Conservation (phyloP, 2,113 vertebrate species). For the Pipra filicauda region DNA sequence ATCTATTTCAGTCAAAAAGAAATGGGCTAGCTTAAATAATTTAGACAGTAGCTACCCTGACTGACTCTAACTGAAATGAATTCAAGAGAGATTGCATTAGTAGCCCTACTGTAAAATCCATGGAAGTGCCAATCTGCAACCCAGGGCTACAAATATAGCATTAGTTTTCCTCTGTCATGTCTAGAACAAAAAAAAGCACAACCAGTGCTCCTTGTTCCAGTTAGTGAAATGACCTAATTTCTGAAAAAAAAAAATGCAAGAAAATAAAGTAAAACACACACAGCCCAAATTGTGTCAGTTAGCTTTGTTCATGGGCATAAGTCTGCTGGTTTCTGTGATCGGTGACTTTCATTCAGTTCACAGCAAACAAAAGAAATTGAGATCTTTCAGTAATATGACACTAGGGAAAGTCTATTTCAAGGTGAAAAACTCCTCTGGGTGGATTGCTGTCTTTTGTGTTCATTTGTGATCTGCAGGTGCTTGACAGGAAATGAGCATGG, state of each 20-base stretch:
- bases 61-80: background rate
- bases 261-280: background rate
- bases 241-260: background rate
- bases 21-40: background rate
- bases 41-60: background rate
- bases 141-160: background rate
- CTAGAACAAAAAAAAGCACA: background rate
- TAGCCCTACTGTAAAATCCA: background rate
- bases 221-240: background rate
- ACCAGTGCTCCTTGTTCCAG: background rate
- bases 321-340: background rate
- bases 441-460: slow-evolving; percentile 1
- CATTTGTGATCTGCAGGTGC: slow-evolving; percentile 25
- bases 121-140: background rate
- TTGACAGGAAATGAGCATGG: slow-evolving; percentile 29
- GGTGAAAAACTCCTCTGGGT: slow-evolving; percentile 15
- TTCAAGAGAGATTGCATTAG: background rate
- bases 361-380: background rate
- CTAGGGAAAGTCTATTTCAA: slow-evolving; percentile 9
- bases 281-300: background rate
- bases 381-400: background rate
- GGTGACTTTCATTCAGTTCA: background rate
- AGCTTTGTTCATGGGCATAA: background rate
- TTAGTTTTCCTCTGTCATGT: background rate
- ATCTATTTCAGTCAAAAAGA: background rate